Evolutionary conservation across 2,888 invertebrate species (phyloP).

Genomic region (Zonitis immaculata): DNA sequence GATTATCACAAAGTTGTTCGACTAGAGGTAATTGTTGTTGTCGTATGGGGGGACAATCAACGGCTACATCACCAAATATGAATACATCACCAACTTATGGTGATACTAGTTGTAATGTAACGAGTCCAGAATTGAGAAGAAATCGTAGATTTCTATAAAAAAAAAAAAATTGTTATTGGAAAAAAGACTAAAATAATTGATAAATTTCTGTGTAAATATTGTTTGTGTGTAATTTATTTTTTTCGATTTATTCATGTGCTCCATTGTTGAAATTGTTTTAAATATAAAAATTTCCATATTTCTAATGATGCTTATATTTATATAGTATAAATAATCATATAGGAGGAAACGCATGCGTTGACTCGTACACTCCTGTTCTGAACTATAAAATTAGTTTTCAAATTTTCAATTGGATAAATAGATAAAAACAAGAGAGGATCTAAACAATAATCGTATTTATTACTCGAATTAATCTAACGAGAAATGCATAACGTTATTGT

Average conservation of each 20-base stretch:
- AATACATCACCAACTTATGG: constrained; percentile 40
- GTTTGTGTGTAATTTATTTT: too few species aligned
- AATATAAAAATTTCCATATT: too few species aligned
- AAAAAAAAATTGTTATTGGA: too few species aligned
- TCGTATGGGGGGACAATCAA: not conserved
- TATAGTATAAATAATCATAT: too few species aligned
- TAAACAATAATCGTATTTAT: not conserved
- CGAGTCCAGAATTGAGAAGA: constrained; percentile 41
- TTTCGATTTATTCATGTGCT: too few species aligned
- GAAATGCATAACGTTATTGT: not conserved
- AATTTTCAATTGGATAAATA: not conserved
- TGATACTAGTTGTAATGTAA: constrained; percentile 40
- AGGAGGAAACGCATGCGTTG: constrained; percentile 1
- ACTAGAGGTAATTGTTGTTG: constrained; percentile 11
- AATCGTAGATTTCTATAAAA: constrained; percentile 41
- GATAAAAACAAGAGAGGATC: not conserved
- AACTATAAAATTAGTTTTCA: not conserved
- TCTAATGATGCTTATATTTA: too few species aligned
- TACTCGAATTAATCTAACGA: not conserved
- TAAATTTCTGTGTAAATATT: not conserved
- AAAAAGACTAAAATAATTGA: too few species aligned
- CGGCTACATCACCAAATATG: not conserved
- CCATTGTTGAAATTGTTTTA: too few species aligned
- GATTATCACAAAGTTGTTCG: constrained; percentile 3
- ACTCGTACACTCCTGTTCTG: not conserved